Conservation (phyloP, 2,888 invertebrate genomes). For the Lutraria lutraria region DNA sequence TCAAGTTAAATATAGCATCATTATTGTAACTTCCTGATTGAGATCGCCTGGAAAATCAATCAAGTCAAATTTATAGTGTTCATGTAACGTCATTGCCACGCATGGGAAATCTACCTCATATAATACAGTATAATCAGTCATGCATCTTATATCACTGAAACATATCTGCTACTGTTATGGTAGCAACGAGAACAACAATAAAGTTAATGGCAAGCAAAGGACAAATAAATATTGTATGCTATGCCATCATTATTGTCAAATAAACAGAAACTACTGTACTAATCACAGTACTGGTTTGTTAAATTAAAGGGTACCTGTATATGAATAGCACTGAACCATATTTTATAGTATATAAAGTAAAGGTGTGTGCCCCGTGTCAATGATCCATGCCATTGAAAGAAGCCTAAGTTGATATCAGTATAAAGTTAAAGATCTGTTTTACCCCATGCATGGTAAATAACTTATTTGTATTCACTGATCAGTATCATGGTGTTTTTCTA, state of each 20-base stretch:
- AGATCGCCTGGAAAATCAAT: conserved; percentile 32
- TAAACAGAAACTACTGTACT: not conserved
- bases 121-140: conserved; percentile 33
- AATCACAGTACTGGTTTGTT: not conserved
- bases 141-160: conserved; percentile 32
- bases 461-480: not conserved
- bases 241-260: not conserved
- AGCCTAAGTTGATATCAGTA: not conserved
- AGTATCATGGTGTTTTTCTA: conserved; percentile 2
- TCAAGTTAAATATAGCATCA: not conserved
- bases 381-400: not conserved
- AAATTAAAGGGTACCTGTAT: not conserved
- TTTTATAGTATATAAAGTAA: not conserved
- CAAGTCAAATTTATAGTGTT: conserved; percentile 35
- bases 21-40: not conserved
- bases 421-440: not conserved
- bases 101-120: conserved; percentile 34
- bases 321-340: not conserved
- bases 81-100: not conserved
- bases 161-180: conserved; percentile 35
- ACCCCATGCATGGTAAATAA: not conserved
- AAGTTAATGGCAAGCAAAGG: not conserved
- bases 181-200: conserved; percentile 46
- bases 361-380: not conserved
- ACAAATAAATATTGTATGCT: not conserved